Percentiles rank a stretch among this genome's conserved stretches.
Conservation (phyloP, 2,113 vertebrate genomes). For the Eolophus roseicapilla region DNA sequence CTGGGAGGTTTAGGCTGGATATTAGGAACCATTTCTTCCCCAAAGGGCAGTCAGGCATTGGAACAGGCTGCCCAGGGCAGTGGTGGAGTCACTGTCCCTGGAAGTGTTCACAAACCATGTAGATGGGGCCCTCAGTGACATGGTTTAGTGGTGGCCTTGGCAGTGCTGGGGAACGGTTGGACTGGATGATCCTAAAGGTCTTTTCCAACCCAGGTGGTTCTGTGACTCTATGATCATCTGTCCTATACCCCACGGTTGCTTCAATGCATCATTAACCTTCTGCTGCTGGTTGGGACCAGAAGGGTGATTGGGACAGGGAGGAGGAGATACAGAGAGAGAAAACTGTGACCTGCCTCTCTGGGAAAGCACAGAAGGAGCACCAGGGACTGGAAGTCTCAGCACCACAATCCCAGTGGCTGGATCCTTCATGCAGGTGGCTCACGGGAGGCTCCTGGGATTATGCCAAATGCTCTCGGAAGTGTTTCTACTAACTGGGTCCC, state of each 20-base stretch:
- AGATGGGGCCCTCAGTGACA: background rate
- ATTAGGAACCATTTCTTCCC: background rate
- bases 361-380: background rate
- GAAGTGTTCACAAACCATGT: background rate
- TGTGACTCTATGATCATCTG: background rate
- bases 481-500: background rate
- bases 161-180: background rate
- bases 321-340: background rate
- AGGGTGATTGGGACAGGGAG: background rate
- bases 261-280: background rate
- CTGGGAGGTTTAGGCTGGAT: background rate
- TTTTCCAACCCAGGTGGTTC: background rate
- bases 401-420: background rate
- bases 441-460: background rate
- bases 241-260: rapidly evolving
- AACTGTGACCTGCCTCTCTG: background rate
- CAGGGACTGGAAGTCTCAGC: background rate
- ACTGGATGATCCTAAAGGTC: background rate
- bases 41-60: background rate
- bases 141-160: background rate
- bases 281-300: background rate
- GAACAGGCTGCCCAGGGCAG: background rate
- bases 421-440: background rate
- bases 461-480: background rate
- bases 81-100: too few species aligned